These are phyloP conservation scores for Oophaga sylvatica DNA, from an alignment of 2,797 vertebrate species.

Conservation along the genomic window DNA sequence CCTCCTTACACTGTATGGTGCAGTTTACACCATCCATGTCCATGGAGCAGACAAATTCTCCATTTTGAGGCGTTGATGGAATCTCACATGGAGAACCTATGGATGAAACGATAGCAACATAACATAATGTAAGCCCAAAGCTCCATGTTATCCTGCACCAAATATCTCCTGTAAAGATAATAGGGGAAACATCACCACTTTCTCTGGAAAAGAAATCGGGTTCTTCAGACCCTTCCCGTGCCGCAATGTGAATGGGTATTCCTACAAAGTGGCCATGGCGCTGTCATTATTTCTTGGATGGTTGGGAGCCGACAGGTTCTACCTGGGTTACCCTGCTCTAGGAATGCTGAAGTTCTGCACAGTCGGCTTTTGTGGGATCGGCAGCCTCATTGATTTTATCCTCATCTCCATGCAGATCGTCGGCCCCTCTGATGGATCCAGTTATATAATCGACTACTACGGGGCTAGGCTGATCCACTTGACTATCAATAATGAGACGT, in stretches of 20 bases:
- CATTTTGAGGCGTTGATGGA: slow-evolving; percentile 87
- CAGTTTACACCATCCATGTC: slow-evolving; percentile 86
- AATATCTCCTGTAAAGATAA: slow-evolving; percentile 88
- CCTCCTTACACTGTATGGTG: slow-evolving; percentile 84
- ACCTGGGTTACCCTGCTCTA: slow-evolving; percentile 62
- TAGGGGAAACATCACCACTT: slow-evolving; percentile 84
- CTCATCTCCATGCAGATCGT: slow-evolving; percentile 95
- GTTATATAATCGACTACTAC: slow-evolving; percentile 97
- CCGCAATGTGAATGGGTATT: slow-evolving; percentile 64
- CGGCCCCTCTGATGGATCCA: slow-evolving; percentile 92
- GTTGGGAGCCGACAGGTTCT: no score
- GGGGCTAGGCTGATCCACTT: slow-evolving; percentile 89
- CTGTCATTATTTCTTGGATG: slow-evolving; percentile 57
- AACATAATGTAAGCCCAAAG: slow-evolving; percentile 63
- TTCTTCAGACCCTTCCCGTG: slow-evolving; percentile 88
- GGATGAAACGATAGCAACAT: neutral
- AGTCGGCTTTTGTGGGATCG: slow-evolving; percentile 97
- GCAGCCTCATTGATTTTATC: no score
- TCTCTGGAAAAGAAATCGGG: slow-evolving; percentile 86
- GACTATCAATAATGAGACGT: slow-evolving; percentile 90
- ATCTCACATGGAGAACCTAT: slow-evolving; percentile 87
- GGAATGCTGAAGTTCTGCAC: slow-evolving; percentile 97
- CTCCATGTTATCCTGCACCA: slow-evolving; percentile 87
- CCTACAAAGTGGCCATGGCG: no score
- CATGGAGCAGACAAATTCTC: slow-evolving; percentile 84